Conservation (phyloP, 2,888 invertebrate genomes). For the Ophonus ardosiacus region DNA sequence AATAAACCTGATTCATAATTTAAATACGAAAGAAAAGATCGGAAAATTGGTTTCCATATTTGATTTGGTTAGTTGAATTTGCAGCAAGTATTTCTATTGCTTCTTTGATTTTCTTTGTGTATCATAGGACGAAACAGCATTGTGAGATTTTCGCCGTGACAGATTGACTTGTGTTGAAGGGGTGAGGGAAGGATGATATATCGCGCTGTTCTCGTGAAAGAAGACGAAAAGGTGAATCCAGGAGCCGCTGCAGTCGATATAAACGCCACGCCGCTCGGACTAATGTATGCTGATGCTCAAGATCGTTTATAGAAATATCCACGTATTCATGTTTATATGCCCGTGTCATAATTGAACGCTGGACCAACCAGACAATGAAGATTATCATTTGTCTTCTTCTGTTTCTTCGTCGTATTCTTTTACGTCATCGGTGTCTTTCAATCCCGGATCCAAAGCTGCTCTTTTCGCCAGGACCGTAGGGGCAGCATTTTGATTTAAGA, state of each 20-base stretch:
- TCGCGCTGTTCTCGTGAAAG: conserved; percentile 2
- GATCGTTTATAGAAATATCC: conserved; percentile 51
- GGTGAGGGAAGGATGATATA: conserved; percentile 43
- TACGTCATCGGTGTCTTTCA: conserved; percentile 26
- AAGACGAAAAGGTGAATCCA: conserved; percentile 53
- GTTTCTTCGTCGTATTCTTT: conserved; percentile 28
- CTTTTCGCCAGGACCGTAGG: neutral
- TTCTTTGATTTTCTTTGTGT: neutral
- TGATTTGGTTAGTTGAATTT: too few species aligned
- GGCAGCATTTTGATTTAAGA: neutral
- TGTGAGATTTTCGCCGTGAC: neutral
- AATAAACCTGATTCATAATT: too few species aligned
- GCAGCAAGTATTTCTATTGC: too few species aligned
- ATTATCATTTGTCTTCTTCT: conserved; percentile 56
- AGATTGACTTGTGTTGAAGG: conserved; percentile 2
- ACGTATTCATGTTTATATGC: conserved; percentile 53
- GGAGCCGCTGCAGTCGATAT: conserved; percentile 38
- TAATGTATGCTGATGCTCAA: conserved; percentile 50
- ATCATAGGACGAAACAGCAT: neutral
- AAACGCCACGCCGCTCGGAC: conserved; percentile 38
- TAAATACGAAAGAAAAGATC: too few species aligned
- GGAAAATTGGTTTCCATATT: too few species aligned
- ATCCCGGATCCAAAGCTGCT: neutral
- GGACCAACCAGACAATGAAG: conserved; percentile 46
- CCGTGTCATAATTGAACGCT: conserved; percentile 48